Percentiles rank a stretch among this genome's conserved stretches.
Conservation (phyloP, 1,140 invertebrate genomes). For the Polyergus mexicanus region DNA sequence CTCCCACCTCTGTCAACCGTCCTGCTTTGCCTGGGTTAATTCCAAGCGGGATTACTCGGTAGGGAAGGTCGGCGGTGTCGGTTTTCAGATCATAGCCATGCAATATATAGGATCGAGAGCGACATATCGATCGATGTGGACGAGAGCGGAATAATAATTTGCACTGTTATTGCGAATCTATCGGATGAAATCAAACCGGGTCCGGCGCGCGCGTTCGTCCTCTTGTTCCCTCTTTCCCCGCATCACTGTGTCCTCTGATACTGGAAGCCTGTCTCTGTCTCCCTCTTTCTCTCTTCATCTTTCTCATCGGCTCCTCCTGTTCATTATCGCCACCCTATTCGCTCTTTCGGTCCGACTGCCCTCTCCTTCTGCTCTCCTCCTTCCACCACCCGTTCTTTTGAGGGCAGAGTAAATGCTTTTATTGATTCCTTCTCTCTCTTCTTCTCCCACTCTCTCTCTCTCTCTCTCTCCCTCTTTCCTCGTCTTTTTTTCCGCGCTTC, state of each 20-base stretch:
- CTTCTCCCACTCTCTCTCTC: neutral
- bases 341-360: neutral
- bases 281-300: neutral
- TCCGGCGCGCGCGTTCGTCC: slow-evolving; percentile 17
- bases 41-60: slow-evolving; percentile 52
- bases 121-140: slow-evolving; percentile 59
- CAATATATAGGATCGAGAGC: slow-evolving; percentile 55
- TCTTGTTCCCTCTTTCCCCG: slow-evolving; percentile 17
- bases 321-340: slow-evolving; percentile 38
- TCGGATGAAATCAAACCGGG: slow-evolving; percentile 51
- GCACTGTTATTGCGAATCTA: slow-evolving; percentile 62
- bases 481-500: neutral
- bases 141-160: slow-evolving; percentile 59
- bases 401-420: slow-evolving; percentile 49
- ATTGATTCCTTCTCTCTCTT: slow-evolving; percentile 40
- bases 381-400: slow-evolving; percentile 44
- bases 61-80: slow-evolving; percentile 55
- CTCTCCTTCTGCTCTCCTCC: slow-evolving; percentile 14
- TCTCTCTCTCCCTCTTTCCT: neutral
- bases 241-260: neutral
- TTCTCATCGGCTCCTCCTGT: slow-evolving; percentile 30
- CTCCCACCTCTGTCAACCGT: neutral
- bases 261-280: neutral
- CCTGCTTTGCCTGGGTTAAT: slow-evolving; percentile 58
- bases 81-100: slow-evolving; percentile 55